Evolutionary conservation across 2,113 vertebrate genomes (phyloP), one percentile per base, ranked within the genome.

Genomic region (Sigmodon hispidus): DNA sequence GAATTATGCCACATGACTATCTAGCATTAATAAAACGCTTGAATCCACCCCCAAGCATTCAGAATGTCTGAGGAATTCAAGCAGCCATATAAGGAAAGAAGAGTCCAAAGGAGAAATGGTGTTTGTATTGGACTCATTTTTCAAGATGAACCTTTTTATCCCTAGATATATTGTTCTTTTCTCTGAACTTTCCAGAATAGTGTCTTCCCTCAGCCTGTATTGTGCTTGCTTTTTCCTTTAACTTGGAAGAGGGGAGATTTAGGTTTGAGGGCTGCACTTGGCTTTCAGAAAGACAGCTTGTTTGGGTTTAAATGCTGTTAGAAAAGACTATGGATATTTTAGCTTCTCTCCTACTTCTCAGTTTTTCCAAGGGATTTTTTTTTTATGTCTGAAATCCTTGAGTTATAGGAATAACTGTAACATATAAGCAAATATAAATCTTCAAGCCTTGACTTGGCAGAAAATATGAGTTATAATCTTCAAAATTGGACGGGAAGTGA

Each of bases 321-420:
- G 45, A 89, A 94, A 97, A 67, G 52, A 86, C 70, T 59, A 26
- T 22, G 59, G 36, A 13, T 91, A 81, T 89, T 73, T 91, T 63
- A 91, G 73, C 57, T 87, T 94, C 88, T 75, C 22, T 94, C 65
- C 45, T 15, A 55, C 11, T 67, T 50, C 57, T 67, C 61, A 91
- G 9, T 88, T 34, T 91, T 95, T 76, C 81, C 11, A 65, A 70
- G 65, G 24, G 80, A 69, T 94, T 93, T 95, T 89, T 79, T 94
- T 80, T 77, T 77, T 61, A 73, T 80, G 90, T 92, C 72, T 63
- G 61, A 96, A 96, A 95, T 94, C 63, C 52, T 93, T 85, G 63
- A 70, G 45, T 84, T 94, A 85, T 92, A 93, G 52, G n/a, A 87
- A 67, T 86, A 95, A 91, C 63, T 87, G 40, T 93, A 87, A 96